Evolutionary conservation across 2,797 vertebrate species (phyloP), one percentile per base, ranked within the genome.

Genomic region (Agapornis canus): DNA sequence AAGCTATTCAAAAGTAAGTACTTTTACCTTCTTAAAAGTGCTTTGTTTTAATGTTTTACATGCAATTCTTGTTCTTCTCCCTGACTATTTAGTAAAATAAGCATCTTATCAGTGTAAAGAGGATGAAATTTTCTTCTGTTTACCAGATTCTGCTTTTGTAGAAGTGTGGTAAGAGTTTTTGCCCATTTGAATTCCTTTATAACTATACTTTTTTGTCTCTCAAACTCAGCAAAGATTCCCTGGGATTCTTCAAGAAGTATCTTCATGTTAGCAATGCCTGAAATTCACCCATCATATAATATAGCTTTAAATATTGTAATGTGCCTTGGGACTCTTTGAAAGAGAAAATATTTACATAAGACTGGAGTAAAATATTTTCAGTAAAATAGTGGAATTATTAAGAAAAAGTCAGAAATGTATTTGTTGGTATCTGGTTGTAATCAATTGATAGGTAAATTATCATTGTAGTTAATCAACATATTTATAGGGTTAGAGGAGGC

Each of bases 1-100:
- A 56, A 37, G 51, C 43, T 5, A 49, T 72, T 85, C 48, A 89
- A 63, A 96, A 82, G 97, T 98, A 94, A 96, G 96, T 96, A 57
- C 20, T 70, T 71, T 6, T 31, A 29, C 14, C 12, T 18, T 23
- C 23, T 63, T 83, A 27, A 42, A 80, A 54, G 35, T 52, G 8
- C 18, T 52, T 51, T 70, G 11, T 49, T 92, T 90, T 49, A 75
- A 48, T 51, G 16, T 66, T 70, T 40, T 40, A 16, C 15, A 11
- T 66, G 11, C 26, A 71, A 21, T 64, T 90, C 18, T 71, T 57
- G 19, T 63, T 59, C 19, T 94, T 85, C 32, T 81, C 11, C 13
- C 13, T 43, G 16, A 2, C 8, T 66, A 5, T 10, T 92, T 81
- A 60, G 64, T 49, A 72, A 83, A 42, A 78, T 48, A 48, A 32